Base-by-base conservation (phyloP, 2,888 invertebrate species). In the Idaea dimidiata region DNA sequence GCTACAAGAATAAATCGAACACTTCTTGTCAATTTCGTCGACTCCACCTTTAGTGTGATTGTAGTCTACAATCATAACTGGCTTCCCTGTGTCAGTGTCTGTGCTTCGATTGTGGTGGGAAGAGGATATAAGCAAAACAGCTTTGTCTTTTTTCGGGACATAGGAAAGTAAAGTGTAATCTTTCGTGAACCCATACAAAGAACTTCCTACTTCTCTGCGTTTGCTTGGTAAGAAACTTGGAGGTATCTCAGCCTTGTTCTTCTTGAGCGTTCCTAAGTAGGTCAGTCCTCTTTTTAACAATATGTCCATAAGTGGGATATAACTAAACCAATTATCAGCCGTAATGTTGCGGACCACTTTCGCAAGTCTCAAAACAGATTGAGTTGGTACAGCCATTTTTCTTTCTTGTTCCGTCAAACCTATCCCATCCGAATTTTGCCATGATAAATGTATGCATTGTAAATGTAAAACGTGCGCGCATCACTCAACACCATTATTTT, bases 311-410 rank as follows among this genome's bases (percentile, higher is more conserved):
- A 73, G 67, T 63, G 64, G 61, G 59, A 72, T 71, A 0, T 74
- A 74, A 54, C 64, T 72, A 61, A 74, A 75, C 74, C 74, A 73
- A 64, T 74, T 74, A 60, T 67, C 69, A 17, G 66, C 65, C 1
- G 71, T 68, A 16, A 66, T 64, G 57, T 71, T 70, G 14, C 69
- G 67, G 56, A 71, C 17, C n/a, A 43, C 58, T 59, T 68, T 70
- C 17, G 60, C 57, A 32, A 73, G 63, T 60, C 65, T 57, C 53
- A 71, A 24, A 58, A 72, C 69, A 24, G 68, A 69, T 58, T 71
- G 70, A 56, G 66, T 66, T 10, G 70, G 66, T 24, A 68, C 57
- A 59, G 60, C 59, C 53, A 66, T 53, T 60, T 68, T 67, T 65
- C 61, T 67, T 6, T 73, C 70, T 65, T 62, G 53, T 16, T 69